Conservation (phyloP, 2,113 vertebrate genomes). For the Chlamydotis undulata region DNA sequence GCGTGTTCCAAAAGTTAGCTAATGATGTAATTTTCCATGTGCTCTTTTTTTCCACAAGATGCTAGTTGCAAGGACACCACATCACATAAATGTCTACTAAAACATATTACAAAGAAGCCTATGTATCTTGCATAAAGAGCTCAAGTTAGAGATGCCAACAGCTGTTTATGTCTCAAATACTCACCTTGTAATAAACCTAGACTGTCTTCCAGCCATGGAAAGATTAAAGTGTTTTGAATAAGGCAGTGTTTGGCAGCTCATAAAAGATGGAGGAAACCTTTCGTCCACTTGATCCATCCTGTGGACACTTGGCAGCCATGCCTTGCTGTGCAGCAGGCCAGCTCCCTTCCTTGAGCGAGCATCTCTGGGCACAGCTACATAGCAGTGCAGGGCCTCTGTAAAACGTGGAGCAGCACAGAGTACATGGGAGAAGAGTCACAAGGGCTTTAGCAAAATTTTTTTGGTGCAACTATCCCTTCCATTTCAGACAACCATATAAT, state of each 20-base stretch:
- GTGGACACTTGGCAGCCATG: neutral
- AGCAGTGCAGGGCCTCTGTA: neutral
- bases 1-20: neutral
- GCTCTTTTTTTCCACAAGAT: conserved; percentile 26
- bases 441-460: neutral
- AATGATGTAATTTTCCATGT: conserved; percentile 60
- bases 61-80: neutral
- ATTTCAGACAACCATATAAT: neutral
- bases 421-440: neutral
- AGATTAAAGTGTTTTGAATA: neutral
- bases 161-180: neutral
- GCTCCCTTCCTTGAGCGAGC: neutral
- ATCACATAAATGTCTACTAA: neutral
- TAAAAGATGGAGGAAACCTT: neutral
- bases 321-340: neutral
- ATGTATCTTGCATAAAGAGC: neutral
- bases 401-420: neutral
- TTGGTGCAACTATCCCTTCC: neutral
- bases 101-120: neutral
- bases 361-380: neutral
- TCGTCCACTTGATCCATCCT: neutral
- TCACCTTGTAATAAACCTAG: neutral
- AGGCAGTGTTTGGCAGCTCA: neutral
- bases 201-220: neutral
- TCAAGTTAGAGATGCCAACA: neutral